phyloP scores from a whole-genome alignment of 64 coral and sea anemone genomes.

The Orbicella faveolata region DNA sequence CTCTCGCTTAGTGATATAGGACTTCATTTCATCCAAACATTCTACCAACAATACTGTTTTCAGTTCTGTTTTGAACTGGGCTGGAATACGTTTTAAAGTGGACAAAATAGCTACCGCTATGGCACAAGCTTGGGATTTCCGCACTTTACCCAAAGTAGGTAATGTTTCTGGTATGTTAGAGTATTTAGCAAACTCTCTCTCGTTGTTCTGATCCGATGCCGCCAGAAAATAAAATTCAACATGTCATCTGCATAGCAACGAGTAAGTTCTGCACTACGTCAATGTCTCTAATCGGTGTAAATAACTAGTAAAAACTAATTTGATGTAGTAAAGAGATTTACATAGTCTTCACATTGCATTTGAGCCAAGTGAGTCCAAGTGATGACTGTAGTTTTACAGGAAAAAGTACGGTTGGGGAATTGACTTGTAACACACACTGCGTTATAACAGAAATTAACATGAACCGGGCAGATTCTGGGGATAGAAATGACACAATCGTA shows the following conservation, averaged over 20 bases:
- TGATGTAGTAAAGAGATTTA: too few relatives aligned
- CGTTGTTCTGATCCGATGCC: not conserved
- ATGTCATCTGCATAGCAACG: not conserved
- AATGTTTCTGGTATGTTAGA: not conserved
- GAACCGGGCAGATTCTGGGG: too few relatives aligned
- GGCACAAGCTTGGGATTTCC: not conserved
- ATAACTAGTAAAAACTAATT: not conserved
- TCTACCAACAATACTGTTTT: not conserved
- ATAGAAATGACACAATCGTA: too few relatives aligned
- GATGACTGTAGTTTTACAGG: not conserved
- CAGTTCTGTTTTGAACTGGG: not conserved
- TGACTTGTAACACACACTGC: not conserved
- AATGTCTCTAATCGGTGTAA: not conserved
- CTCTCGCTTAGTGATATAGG: constrained; percentile 1
- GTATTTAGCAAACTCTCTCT: not conserved
- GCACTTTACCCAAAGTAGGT: not conserved
- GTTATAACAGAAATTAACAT: not conserved
- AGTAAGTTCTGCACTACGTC: not conserved
- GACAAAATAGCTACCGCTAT: not conserved
- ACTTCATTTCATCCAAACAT: not conserved
- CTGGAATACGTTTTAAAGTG: not conserved
- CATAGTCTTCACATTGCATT: not conserved
- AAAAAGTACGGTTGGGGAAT: not conserved
- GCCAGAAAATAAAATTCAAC: not conserved
- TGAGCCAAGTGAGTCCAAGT: not conserved